Evolutionary conservation across 2,888 invertebrate genomes (phyloP).

Genomic region (Drosophila kanekoi): DNA sequence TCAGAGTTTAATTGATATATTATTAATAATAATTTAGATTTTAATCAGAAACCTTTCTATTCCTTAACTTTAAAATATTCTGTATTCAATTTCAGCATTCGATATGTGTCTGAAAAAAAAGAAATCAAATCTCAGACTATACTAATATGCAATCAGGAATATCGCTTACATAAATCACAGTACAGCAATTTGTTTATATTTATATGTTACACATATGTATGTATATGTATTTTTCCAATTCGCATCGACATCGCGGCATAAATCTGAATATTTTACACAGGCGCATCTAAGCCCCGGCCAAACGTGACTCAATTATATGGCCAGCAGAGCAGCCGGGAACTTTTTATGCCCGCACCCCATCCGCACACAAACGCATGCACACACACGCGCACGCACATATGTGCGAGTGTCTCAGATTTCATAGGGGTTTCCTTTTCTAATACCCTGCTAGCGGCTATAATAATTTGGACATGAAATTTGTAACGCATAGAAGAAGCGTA

Average conservation of each 20-base stretch:
- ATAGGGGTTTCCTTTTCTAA: slow-evolving; percentile 29
- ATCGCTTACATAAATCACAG: slow-evolving; percentile 66
- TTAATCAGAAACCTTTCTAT: background rate
- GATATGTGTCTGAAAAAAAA: background rate
- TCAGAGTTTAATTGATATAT: background rate
- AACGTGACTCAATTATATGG: slow-evolving; percentile 81
- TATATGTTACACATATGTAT: slow-evolving; percentile 7
- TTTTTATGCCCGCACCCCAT: slow-evolving; percentile 11
- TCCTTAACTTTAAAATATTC: background rate
- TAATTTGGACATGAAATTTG: background rate
- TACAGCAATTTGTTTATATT: slow-evolving; percentile 50
- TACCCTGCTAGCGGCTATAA: background rate
- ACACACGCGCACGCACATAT: slow-evolving; percentile 10
- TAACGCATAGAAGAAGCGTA: background rate
- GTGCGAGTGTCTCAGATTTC: slow-evolving; percentile 56
- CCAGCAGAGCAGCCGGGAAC: slow-evolving; percentile 40
- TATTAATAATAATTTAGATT: background rate
- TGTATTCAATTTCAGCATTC: background rate
- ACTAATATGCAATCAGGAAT: slow-evolving; percentile 51
- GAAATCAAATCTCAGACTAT: slow-evolving; percentile 20
- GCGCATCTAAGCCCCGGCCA: slow-evolving; percentile 61
- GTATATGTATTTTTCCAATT: slow-evolving; percentile 17
- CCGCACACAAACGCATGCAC: background rate
- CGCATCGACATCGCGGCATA: slow-evolving; percentile 63
- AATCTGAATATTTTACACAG: slow-evolving; percentile 71